A percentile compares a stretch with the other conserved stretches of the same genome.
phyloP scores from a whole-genome alignment of 2,797 vertebrate genomes.

The Crenuchus spilurus region DNA sequence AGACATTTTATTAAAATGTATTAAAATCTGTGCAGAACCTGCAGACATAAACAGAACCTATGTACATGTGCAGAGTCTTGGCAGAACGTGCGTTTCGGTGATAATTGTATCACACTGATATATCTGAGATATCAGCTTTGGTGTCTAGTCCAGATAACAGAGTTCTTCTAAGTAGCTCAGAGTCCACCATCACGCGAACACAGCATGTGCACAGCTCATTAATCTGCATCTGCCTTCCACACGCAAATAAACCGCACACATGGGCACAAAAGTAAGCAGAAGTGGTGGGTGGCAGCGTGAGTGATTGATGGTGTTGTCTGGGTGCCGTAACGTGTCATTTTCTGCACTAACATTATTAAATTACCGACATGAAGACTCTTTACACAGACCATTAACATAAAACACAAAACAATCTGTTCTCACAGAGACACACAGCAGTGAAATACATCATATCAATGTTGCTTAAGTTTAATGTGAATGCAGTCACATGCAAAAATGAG shows the following conservation, averaged over 20 bases:
- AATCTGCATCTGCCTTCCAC: slow-evolving; percentile 30
- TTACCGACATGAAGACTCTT: slow-evolving; percentile 35
- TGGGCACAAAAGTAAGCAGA: slow-evolving; percentile 14
- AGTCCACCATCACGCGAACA: neutral
- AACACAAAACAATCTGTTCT: slow-evolving; percentile 47
- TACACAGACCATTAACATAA: slow-evolving; percentile 58
- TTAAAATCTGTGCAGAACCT: too few species aligned
- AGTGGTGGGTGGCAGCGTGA: neutral
- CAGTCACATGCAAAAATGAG: too few species aligned
- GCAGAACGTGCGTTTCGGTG: too few species aligned
- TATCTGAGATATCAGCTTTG: too few species aligned
- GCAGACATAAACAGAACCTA: too few species aligned
- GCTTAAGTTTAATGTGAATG: too few species aligned
- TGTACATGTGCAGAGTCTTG: too few species aligned
- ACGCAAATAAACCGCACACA: slow-evolving; percentile 24
- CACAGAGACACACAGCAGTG: neutral
- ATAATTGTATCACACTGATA: too few species aligned
- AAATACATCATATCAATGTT: too few species aligned
- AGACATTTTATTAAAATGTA: too few species aligned
- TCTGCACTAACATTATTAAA: slow-evolving; percentile 39
- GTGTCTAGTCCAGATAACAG: too few species aligned
- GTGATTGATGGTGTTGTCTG: slow-evolving; percentile 46
- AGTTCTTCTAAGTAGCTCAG: too few species aligned
- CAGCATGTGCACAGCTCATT: slow-evolving; percentile 39
- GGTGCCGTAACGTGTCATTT: slow-evolving; percentile 20